These are phyloP conservation scores for Terrapene triunguis DNA, from an alignment of 2,113 vertebrate species.

Conservation along the genomic window DNA sequence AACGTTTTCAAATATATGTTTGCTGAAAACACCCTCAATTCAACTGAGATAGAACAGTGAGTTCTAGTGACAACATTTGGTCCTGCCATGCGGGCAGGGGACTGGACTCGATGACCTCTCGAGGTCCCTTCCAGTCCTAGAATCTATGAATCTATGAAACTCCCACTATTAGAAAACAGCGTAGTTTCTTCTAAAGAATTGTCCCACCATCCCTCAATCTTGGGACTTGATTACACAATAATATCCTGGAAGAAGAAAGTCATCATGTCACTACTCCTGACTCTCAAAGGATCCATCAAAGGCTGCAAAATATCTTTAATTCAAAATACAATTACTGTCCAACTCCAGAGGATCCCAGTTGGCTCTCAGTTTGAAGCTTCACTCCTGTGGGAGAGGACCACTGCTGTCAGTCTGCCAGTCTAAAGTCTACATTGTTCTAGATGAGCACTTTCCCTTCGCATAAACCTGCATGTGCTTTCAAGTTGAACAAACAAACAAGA, in stretches of 20 bases:
- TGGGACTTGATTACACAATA: not conserved
- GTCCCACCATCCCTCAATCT: not conserved
- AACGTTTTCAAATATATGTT: not conserved
- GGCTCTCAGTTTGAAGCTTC: not conserved
- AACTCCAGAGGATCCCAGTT: rapidly evolving
- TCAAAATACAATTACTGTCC: rapidly evolving
- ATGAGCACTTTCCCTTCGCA: rapidly evolving
- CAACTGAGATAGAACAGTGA: not conserved
- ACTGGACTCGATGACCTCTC: too few species aligned
- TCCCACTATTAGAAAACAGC: not conserved
- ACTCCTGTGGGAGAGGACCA: not conserved
- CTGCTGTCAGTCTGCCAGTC: not conserved
- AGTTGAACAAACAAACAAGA: not conserved
- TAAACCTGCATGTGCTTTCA: not conserved
- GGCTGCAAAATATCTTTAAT: not conserved
- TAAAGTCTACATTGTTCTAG: not conserved
- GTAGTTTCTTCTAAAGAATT: not conserved
- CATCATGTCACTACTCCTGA: not conserved
- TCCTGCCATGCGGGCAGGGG: too few species aligned
- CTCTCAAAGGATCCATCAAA: not conserved
- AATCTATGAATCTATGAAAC: too few species aligned
- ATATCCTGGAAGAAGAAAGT: rapidly evolving
- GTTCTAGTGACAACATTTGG: not conserved
- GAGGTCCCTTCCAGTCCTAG: too few species aligned
- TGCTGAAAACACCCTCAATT: not conserved